Percentiles rank a stretch among this genome's conserved stretches.
Conservation (phyloP, 92 coral and sea anemone species). For the Actinostola sp. region DNA sequence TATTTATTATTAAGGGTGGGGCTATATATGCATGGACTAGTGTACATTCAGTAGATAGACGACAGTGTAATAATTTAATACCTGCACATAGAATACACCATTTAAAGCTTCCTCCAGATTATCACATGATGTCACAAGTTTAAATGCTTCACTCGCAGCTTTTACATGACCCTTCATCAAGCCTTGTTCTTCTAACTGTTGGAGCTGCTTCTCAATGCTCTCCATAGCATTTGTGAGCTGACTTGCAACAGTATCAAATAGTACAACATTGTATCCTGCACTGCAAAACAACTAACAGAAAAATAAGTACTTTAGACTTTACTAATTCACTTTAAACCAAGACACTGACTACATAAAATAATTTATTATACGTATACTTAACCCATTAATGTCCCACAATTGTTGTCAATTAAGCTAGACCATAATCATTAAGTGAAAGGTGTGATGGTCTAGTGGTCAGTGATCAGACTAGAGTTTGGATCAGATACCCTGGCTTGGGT, state of each 20-base stretch:
- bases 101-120: slow-evolving; percentile 73
- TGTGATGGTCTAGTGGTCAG: too few relatives aligned
- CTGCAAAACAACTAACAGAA: slow-evolving; percentile 75
- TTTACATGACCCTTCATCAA: slow-evolving; percentile 61
- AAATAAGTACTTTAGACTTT: too few relatives aligned
- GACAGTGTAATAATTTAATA: background rate
- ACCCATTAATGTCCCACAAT: too few relatives aligned
- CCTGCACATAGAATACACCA: slow-evolving; percentile 98
- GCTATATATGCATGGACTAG: too few relatives aligned
- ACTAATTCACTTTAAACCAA: too few relatives aligned
- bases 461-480: too few relatives aligned
- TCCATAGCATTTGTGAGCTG: slow-evolving; percentile 75
- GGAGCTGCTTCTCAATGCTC: slow-evolving; percentile 67
- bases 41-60: too few relatives aligned
- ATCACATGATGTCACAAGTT: slow-evolving; percentile 70
- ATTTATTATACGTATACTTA: too few relatives aligned
- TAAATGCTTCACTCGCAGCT: slow-evolving; percentile 84
- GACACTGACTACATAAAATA: too few relatives aligned
- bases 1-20: too few relatives aligned
- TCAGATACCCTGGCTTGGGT: too few relatives aligned
- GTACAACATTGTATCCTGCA: slow-evolving; percentile 85
- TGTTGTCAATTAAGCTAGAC: background rate
- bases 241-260: slow-evolving; percentile 80
- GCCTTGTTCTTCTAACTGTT: slow-evolving; percentile 74
- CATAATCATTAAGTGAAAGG: background rate